A percentile compares a stretch with the other conserved stretches of the same genome.
Evolutionary conservation across 1,140 invertebrate genomes (phyloP).

Genomic region (Microvelia longipes): DNA sequence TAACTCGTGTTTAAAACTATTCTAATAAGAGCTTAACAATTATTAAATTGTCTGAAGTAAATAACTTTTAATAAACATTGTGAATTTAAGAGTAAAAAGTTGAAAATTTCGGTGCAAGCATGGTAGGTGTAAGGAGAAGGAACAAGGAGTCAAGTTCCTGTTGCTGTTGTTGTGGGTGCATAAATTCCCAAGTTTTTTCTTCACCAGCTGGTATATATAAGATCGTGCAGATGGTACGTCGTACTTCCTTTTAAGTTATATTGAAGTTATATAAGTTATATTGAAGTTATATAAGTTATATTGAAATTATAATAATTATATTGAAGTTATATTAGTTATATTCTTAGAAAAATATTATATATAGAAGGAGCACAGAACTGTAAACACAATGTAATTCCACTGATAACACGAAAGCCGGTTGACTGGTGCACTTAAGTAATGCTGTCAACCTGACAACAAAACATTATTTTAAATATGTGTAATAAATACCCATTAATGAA

Average conservation of each 20-base stretch:
- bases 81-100: too few relatives aligned
- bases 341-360: not conserved
- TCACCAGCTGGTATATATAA: not conserved
- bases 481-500: too few relatives aligned
- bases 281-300: not conserved
- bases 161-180: not conserved
- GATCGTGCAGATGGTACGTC: not conserved
- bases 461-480: too few relatives aligned
- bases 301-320: not conserved
- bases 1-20: too few relatives aligned
- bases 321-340: not conserved
- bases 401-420: too few relatives aligned
- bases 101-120: too few relatives aligned
- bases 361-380: not conserved
- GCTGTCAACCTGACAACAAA: too few relatives aligned
- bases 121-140: not conserved
- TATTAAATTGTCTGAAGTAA: too few relatives aligned
- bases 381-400: not conserved
- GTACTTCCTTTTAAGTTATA: not conserved
- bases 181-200: not conserved
- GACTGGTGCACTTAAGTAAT: too few relatives aligned
- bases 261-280: not conserved
- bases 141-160: not conserved
- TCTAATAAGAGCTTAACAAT: too few relatives aligned
- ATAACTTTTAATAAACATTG: too few relatives aligned